A percentile compares a stretch with the other conserved stretches of the same genome.
Conservation (phyloP, 2,113 vertebrate genomes). For the Siniperca knerii region DNA sequence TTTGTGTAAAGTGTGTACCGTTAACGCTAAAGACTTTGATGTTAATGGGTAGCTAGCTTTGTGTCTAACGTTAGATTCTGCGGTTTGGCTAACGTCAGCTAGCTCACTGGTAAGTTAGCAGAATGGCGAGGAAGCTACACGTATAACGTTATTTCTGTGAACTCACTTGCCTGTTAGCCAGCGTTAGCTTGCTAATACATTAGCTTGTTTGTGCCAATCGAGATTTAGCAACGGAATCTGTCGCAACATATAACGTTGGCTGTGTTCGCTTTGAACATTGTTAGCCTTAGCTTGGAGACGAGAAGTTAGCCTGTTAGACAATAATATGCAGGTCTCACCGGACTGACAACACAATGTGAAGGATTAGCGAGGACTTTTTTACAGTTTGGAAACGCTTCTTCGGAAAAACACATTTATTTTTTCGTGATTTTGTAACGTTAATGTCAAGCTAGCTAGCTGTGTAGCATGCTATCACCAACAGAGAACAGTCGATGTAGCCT, state of each 20-base stretch:
- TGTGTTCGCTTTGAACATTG: conserved; percentile 55
- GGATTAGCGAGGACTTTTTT: neutral
- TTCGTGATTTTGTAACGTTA: conserved; percentile 13
- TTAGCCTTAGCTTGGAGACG: conserved; percentile 61
- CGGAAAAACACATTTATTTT: neutral
- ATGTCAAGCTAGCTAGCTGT: conserved; percentile 3
- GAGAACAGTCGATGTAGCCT: conserved; percentile 52
- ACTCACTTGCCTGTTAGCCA: conserved; percentile 16
- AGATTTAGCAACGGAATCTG: conserved; percentile 44
- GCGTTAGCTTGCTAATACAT: conserved; percentile 30
- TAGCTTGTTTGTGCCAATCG: conserved; percentile 38
- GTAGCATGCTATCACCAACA: conserved; percentile 41
- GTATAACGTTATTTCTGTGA: neutral
- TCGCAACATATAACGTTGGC: conserved; percentile 33
- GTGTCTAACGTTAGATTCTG: conserved; percentile 10
- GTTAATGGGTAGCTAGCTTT: neutral
- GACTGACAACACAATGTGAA: conserved; percentile 65
- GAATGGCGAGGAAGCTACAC: conserved; percentile 15
- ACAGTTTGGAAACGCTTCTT: neutral
- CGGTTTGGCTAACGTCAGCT: conserved; percentile 26
- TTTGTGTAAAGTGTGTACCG: conserved; percentile 41
- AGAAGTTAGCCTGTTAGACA: conserved; percentile 33
- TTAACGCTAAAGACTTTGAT: conserved; percentile 20
- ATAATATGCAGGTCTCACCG: neutral
- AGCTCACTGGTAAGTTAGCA: conserved; percentile 50